Base-by-base conservation (phyloP, 2,888 invertebrate genomes). In the Hypselothyrea guttata region DNA sequence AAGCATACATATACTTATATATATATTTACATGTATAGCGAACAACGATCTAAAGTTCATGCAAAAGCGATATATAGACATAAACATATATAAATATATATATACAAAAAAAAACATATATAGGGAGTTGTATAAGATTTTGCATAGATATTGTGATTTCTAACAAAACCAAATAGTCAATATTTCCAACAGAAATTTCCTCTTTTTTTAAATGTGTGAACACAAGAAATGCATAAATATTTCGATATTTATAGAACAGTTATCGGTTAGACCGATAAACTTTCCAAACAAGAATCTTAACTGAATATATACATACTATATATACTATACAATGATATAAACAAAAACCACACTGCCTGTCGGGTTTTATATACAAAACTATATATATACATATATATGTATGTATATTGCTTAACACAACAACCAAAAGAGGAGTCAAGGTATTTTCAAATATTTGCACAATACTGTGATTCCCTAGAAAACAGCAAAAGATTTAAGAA, bases 61-160 rank as follows among this genome's bases (percentile, higher is more conserved):
- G 38, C 54, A 28, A 65, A 62, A 60, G 53, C 53, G 45, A 61
- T 57, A 54, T 68, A 69, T 51, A 53, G 28, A 44, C 31, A 48
- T 37, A 48, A 40, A 52, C 22, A 45, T 3, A 45, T 15, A 42
- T 16, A 35, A 5, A 49, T 33, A 22, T 5, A 22, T 40, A 47
- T 7, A n/a, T 8, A 35, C 27, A 54, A 27, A 28, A 18, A 67
- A 59, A 60, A 57, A 28, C 7, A 53, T 37, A 60, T 31, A 58
- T 57, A 56, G 54, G 58, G 54, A 63, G 55, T 57, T 59, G 56
- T 82, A 60, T 57, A 62, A 59, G 63, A 75, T 75, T 76, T 68
- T 71, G 75, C 79, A 68, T 75, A 71, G 57, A 65, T 75, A 75
- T 78, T 83, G 83, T 79, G 76, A 77, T 76, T 75, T 70, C 60